A percentile compares a stretch with the other conserved stretches of the same genome.
Evolutionary conservation across 2,888 invertebrate genomes (phyloP).

Genomic region (Lithophane socia): DNA sequence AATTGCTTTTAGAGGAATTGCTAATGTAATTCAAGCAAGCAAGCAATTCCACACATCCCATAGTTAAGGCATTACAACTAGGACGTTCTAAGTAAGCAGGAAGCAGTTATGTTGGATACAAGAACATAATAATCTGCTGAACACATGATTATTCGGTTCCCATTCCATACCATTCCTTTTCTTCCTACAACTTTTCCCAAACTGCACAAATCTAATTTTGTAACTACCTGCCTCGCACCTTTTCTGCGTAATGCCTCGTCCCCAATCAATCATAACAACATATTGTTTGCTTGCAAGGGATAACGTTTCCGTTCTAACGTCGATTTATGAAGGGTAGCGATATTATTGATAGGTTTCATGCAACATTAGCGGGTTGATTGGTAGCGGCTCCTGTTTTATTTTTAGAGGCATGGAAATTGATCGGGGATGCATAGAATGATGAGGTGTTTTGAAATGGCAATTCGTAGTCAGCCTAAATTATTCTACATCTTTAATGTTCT

Average conservation of each 20-base stretch:
- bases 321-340: conserved; percentile 77
- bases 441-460: background rate
- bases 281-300: conserved; percentile 80
- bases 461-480: background rate
- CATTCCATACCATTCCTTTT: background rate
- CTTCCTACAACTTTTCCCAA: background rate
- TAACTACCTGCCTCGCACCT: conserved; percentile 59
- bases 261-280: conserved; percentile 80
- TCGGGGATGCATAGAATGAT: conserved; percentile 43
- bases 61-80: too few species aligned
- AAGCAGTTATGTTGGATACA: background rate
- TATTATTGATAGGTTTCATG: conserved; percentile 82
- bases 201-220: conserved; percentile 49
- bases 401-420: conserved; percentile 59
- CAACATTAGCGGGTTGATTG: conserved; percentile 81
- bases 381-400: conserved; percentile 66
- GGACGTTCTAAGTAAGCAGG: background rate
- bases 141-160: too few species aligned
- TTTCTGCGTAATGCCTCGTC: conserved; percentile 72
- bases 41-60: background rate
- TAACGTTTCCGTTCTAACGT: conserved; percentile 75
- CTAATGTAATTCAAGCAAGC: background rate
- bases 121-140: background rate
- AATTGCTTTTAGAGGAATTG: too few species aligned
- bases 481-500: background rate